Evolutionary conservation across 2,888 invertebrate species (phyloP), one percentile per base, ranked within the genome.

Genomic region (Malthinus flaveolus): DNA sequence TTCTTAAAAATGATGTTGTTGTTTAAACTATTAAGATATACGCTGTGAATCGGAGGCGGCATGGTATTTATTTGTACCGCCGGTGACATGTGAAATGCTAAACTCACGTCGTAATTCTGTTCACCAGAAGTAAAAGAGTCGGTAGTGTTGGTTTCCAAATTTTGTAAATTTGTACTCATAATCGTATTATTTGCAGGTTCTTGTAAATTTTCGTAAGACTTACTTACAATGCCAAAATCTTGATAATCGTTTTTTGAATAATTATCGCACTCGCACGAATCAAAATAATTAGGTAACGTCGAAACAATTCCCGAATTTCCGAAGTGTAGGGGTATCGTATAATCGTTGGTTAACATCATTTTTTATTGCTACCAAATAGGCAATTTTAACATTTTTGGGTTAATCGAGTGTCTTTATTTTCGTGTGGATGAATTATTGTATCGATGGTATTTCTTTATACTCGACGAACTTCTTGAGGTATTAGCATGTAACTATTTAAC

Each of bases 31-130:
- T 68, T 66, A 53, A 56, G 57, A 59, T 67, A 68, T 32, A 67
- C 50, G 39, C 65, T 65, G 59, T 68, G 67, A 46, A 66, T 65
- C 15, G 68, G 69, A 32, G 71, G 68, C 7, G 70, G 70, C 64
- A 68, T 66, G 44, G 68, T 50, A 54, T 61, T 68, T 44, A 66
- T 57, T 44, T 66, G 67, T 37, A 68, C 59, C 32, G 56, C 60
- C 10, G 59, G 61, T 32, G 59, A 37, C 52, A 61, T 33, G 32
- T 56, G 59, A 45, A 54, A 49, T 12, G 58, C 58, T 11, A 59
- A 47, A 49, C 61, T 63, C 47, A 59, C 33, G 34, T 59, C 56
- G 13, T 48, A 52, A 42, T 36, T 52, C 15, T 32, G 52, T 12
- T 52, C 57, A 39, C 37, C 31, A 12, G 33, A 6, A 37, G 34